Evolutionary conservation across 2,113 vertebrate genomes (phyloP), one percentile per base, ranked within the genome.

Genomic region (Calyptomena viridis): DNA sequence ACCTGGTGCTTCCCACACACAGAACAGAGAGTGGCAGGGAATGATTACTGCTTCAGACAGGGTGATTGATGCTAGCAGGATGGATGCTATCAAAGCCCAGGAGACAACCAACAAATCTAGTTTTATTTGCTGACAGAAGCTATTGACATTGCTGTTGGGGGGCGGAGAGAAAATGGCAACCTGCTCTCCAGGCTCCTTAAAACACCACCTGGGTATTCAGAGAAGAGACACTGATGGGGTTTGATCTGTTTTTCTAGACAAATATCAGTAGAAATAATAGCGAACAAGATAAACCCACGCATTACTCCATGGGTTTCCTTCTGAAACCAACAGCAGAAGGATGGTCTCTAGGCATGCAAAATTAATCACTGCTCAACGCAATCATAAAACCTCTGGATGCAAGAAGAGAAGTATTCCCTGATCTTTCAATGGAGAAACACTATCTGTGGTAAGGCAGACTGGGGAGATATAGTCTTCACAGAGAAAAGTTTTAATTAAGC

Each of bases 51-150:
- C 49, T 88, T 69, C 88, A 93, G 77, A 90, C 66, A 60, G 85
- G 72, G 71, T 95, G 95, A 97, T 88, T 82, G 95, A 97, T 96
- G 93, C 58, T 68, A 75, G 87, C 49, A 66, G 84, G 75, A 87
- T 39, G 50, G 92, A 92, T 82, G 87, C 74, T 63, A 86, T 83
- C 72, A 73, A 59, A 80, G 66, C 75, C 73, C 16, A 3, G 42
- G 75, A 92, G 91, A 90, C 47, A 66, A 40, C 47, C 80, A 85
- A 84, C 64, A 91, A 88, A 93, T 89, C 83, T 72, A 60, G 31
- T 69, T 96, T 90, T 92, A 93, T 84, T 91, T 91, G 93, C 78
- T 95, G 93, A 96, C 94, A 97, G 77, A 81, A 94, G 68, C 73
- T 95, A 93, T 75, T 94, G 92, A 90, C 77, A 69, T 94, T 77